phyloP scores from a whole-genome alignment of 1,140 invertebrate genomes.

The Pristionchus pacificus region DNA sequence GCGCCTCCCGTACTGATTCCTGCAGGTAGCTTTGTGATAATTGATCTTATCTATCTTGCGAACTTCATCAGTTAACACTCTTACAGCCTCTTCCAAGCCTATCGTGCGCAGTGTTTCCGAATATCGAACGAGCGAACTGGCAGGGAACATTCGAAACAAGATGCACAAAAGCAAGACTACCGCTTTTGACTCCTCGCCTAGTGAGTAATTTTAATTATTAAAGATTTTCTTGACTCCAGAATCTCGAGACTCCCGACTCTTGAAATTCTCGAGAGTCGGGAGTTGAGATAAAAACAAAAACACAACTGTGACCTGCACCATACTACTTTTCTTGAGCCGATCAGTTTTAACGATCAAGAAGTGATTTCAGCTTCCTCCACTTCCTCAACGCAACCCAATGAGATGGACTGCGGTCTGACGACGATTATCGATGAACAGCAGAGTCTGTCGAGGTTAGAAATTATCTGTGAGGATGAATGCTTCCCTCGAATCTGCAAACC shows the following conservation, averaged over 20 bases:
- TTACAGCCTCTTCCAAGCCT: not conserved
- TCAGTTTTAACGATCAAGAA: not conserved
- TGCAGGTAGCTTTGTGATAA: too few species aligned
- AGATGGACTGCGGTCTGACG: slow-evolving; percentile 7
- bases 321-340: too few species aligned
- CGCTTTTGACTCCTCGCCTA: not conserved
- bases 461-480: too few species aligned
- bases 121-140: not conserved
- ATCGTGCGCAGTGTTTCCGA: not conserved
- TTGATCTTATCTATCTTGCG: too few species aligned
- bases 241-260: too few species aligned
- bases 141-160: not conserved
- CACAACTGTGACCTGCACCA: too few species aligned
- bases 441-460: slow-evolving; percentile 27
- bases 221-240: too few species aligned
- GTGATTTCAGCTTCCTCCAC: not conserved
- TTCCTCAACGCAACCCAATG: not conserved
- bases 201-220: too few species aligned
- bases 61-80: too few species aligned
- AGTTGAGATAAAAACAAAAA: too few species aligned
- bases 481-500: slow-evolving; percentile 33
- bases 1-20: too few species aligned
- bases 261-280: too few species aligned
- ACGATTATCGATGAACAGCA: slow-evolving; percentile 20
- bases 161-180: not conserved